These are phyloP conservation scores for Melangyna quadrimaculata DNA, from an alignment of 2,888 invertebrate species.

Conservation along the genomic window DNA sequence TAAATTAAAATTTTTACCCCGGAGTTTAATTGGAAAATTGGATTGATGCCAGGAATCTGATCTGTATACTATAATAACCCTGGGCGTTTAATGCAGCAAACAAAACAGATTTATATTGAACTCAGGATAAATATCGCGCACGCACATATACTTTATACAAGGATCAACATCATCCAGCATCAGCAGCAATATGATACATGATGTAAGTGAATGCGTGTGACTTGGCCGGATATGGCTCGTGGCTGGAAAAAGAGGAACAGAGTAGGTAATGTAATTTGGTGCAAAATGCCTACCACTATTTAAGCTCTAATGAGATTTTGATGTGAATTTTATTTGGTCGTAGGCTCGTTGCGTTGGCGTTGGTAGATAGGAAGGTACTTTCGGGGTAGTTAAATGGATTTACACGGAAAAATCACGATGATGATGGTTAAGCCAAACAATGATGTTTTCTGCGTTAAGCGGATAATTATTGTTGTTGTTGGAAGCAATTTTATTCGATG, in stretches of 20 bases:
- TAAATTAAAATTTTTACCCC: conserved; percentile 62
- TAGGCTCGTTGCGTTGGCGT: too few species aligned
- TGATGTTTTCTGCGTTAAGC: too few species aligned
- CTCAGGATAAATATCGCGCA: conserved; percentile 19
- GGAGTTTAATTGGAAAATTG: conserved; percentile 57
- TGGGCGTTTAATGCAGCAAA: conserved; percentile 16
- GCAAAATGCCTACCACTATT: not conserved
- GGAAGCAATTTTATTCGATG: too few species aligned
- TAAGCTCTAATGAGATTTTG: conserved; percentile 53
- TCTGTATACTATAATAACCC: conserved; percentile 24
- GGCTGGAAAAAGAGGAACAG: not conserved
- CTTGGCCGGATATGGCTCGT: not conserved
- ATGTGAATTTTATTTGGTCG: conserved; percentile 49
- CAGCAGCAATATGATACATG: not conserved
- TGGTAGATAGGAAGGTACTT: too few species aligned
- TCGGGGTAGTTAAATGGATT: not conserved
- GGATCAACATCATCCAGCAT: not conserved
- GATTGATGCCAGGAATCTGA: conserved; percentile 51
- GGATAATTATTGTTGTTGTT: too few species aligned
- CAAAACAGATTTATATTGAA: conserved; percentile 41
- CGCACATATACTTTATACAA: not conserved
- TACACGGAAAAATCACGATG: too few species aligned
- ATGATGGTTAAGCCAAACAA: too few species aligned
- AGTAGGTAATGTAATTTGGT: conserved; percentile 1
- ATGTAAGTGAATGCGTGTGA: not conserved